These are phyloP conservation scores for Synanthedon vespiformis DNA, from an alignment of 2,888 invertebrate genomes.

Conservation along the genomic window DNA sequence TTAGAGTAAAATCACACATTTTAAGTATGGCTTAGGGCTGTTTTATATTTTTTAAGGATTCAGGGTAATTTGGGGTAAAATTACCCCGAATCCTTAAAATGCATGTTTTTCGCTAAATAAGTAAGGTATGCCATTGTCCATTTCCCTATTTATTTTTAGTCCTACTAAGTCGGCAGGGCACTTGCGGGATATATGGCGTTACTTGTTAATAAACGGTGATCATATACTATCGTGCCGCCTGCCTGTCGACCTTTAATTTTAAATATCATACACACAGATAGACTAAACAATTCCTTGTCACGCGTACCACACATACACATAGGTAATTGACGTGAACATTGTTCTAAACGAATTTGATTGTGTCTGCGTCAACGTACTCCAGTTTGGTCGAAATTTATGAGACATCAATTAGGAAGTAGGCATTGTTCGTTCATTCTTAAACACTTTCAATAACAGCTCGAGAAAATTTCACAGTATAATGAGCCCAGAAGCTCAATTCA, in stretches of 20 bases:
- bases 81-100: too few species aligned
- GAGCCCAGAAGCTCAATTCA: not conserved
- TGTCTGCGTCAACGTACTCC: conserved; percentile 12
- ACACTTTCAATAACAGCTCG: conserved; percentile 24
- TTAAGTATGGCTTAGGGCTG: too few species aligned
- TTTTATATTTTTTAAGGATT: too few species aligned
- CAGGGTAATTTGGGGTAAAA: too few species aligned
- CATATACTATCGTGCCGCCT: conserved; percentile 8
- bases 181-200: too few species aligned
- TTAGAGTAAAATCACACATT: too few species aligned
- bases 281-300: not conserved
- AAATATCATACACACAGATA: too few species aligned
- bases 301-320: not conserved
- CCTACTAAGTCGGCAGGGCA: too few species aligned
- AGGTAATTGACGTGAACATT: conserved; percentile 2
- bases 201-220: conserved; percentile 6
- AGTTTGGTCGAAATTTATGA: conserved; percentile 28
- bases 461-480: not conserved
- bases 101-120: too few species aligned
- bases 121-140: too few species aligned
- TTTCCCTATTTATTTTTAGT: too few species aligned
- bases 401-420: conserved; percentile 37
- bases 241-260: too few species aligned
- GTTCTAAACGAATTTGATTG: conserved; percentile 13
- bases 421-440: conserved; percentile 21